A percentile compares a stretch with the other conserved stretches of the same genome.
These are phyloP conservation scores for Flexamia atlantica DNA, from an alignment of 2,888 invertebrate genomes.

Conservation along the genomic window DNA sequence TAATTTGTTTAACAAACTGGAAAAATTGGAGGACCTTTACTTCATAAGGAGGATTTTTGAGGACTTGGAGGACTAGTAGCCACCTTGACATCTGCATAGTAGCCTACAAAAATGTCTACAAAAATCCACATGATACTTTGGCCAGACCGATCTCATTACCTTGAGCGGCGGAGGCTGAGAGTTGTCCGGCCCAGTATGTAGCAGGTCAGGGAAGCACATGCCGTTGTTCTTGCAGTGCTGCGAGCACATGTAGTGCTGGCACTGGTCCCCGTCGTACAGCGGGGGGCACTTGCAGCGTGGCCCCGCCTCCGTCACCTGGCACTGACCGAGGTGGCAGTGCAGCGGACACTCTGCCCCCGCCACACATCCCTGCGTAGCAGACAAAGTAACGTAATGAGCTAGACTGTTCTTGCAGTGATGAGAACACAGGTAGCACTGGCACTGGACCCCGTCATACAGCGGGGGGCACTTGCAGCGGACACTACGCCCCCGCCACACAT, in stretches of 20 bases:
- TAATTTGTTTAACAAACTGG: too few species aligned
- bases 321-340: slow-evolving; percentile 80
- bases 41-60: too few species aligned
- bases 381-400: slow-evolving; percentile 75
- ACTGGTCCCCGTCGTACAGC: slow-evolving; percentile 81
- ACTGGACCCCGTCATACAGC: slow-evolving; percentile 81
- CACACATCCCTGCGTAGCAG: slow-evolving; percentile 74
- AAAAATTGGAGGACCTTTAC: too few species aligned
- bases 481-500: slow-evolving; percentile 72
- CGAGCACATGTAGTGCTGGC: slow-evolving; percentile 84
- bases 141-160: too few species aligned
- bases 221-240: slow-evolving; percentile 82
- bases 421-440: slow-evolving; percentile 84
- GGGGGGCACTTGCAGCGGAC: slow-evolving; percentile 79
- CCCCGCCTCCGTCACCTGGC: slow-evolving; percentile 75
- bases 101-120: too few species aligned
- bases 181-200: slow-evolving; percentile 30
- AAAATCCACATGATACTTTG: too few species aligned
- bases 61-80: too few species aligned
- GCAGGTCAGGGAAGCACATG: slow-evolving; percentile 70
- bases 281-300: slow-evolving; percentile 82
- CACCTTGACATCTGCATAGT: too few species aligned
- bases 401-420: slow-evolving; percentile 78
- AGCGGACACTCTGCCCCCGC: slow-evolving; percentile 75
- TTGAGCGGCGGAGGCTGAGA: slow-evolving; percentile 49